Conservation (phyloP, 2,797 vertebrate species). For the Anolis apletophallus region DNA sequence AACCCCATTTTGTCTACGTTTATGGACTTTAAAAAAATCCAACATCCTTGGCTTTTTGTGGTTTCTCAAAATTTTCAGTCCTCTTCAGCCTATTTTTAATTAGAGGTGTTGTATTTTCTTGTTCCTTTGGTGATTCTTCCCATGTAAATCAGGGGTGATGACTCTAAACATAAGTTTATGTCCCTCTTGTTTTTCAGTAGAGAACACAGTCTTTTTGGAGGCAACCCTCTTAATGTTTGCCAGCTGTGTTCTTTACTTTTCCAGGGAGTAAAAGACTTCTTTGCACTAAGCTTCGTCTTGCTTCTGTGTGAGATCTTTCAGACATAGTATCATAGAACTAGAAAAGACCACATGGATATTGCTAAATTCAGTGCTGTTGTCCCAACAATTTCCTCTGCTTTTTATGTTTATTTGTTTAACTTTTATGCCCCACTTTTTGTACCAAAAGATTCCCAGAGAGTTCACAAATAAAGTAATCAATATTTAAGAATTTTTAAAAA, state of each 20-base stretch:
- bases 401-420: neutral
- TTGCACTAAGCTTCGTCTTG: neutral
- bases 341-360: neutral
- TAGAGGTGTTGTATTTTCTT: no score
- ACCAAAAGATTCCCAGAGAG: neutral
- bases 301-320: neutral
- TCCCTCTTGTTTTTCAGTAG: neutral
- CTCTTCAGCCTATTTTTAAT: neutral
- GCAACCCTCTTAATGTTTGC: neutral
- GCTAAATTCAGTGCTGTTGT: neutral
- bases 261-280: neutral
- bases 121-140: neutral
- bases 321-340: neutral
- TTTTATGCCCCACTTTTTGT: neutral
- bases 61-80: no score
- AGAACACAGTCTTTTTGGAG: neutral
- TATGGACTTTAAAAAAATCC: no score
- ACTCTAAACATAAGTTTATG: neutral
- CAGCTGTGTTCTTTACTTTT: neutral
- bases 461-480: neutral
- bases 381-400: neutral
- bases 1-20: neutral
- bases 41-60: neutral
- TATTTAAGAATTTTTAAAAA: neutral
- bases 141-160: neutral